A percentile compares a stretch with the other conserved stretches of the same genome.
Conservation (phyloP, 2,797 vertebrate genomes). For the Aselliscus stoliczkanus region DNA sequence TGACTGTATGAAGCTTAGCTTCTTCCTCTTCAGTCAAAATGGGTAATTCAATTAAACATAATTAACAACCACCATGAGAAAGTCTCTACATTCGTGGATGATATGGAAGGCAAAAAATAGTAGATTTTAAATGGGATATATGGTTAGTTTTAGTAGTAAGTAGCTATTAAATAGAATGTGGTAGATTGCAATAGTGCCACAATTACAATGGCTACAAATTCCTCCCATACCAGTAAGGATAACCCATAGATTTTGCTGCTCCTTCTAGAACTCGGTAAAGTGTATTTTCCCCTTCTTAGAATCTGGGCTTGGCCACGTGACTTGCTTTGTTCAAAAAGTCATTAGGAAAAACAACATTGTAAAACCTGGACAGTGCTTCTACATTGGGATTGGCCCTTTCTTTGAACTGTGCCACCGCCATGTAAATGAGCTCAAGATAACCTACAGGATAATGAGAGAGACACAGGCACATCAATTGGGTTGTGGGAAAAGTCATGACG, state of each 20-base stretch:
- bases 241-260: neutral
- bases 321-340: neutral
- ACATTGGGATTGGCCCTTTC: neutral
- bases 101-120: neutral
- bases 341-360: neutral
- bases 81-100: neutral
- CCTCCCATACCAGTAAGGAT: neutral
- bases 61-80: neutral
- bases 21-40: neutral
- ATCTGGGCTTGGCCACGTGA: neutral
- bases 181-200: neutral
- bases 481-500: too few relatives aligned
- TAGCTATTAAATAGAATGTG: neutral
- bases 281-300: neutral
- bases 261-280: neutral
- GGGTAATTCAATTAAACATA: neutral
- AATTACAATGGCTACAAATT: neutral
- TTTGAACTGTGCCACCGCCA: neutral
- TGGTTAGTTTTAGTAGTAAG: neutral
- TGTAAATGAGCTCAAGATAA: neutral
- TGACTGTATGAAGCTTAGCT: neutral
- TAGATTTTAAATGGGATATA: neutral
- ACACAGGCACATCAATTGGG: neutral
- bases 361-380: neutral
- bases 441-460: neutral